A percentile compares a stretch with the other conserved stretches of the same genome.
These are phyloP conservation scores for Drosophila auraria DNA, from an alignment of 1,140 invertebrate genomes.

Conservation along the genomic window DNA sequence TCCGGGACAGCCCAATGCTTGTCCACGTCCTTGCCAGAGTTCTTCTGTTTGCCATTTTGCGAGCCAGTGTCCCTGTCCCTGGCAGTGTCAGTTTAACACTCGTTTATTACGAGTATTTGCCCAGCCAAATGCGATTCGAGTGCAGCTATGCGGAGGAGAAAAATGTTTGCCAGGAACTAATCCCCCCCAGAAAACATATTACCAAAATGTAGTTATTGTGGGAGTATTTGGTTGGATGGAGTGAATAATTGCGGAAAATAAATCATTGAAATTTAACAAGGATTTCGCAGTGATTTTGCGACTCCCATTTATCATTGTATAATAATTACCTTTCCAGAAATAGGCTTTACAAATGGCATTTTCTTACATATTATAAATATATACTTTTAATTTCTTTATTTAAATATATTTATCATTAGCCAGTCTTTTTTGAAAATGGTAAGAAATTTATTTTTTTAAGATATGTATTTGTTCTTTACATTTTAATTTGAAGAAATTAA, in stretches of 20 bases:
- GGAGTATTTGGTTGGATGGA: slow-evolving; percentile 2
- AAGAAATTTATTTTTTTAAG: too few relatives aligned
- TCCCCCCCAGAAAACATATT: slow-evolving; percentile 6
- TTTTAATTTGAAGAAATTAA: too few relatives aligned
- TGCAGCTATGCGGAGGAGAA: slow-evolving; percentile 36
- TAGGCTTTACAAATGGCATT: neutral
- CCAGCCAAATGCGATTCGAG: slow-evolving; percentile 55
- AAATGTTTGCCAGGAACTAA: slow-evolving; percentile 22
- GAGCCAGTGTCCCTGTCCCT: slow-evolving; percentile 51
- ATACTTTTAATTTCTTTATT: neutral
- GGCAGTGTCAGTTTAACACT: slow-evolving; percentile 72
- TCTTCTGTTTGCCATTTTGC: slow-evolving; percentile 56
- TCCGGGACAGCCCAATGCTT: slow-evolving; percentile 70
- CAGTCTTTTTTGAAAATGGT: too few relatives aligned
- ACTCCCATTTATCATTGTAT: neutral
- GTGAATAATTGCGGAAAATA: neutral
- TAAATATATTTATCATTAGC: too few relatives aligned
- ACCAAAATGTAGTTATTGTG: slow-evolving; percentile 3
- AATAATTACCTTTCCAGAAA: neutral
- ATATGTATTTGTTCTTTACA: too few relatives aligned
- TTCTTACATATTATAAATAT: neutral
- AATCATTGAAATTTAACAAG: neutral
- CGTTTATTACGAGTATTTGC: slow-evolving; percentile 66
- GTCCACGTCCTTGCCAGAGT: slow-evolving; percentile 61
- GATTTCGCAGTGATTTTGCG: neutral